Evolutionary conservation across 2,113 vertebrate species (phyloP).

Genomic region (Poeciliopsis retropinna): DNA sequence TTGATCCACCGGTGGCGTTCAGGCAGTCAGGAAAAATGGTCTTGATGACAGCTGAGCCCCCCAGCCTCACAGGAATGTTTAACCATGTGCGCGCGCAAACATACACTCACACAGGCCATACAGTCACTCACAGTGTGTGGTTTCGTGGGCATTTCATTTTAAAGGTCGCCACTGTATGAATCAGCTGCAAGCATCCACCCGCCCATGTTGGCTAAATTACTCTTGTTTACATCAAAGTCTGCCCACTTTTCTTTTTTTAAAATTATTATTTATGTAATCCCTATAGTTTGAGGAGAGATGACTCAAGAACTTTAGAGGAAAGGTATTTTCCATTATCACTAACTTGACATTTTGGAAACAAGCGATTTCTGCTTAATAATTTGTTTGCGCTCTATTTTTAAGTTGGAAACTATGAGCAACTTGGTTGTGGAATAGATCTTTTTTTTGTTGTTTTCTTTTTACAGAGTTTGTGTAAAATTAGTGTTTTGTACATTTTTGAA

Average conservation of each 20-base stretch:
- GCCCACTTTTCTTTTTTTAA: not conserved
- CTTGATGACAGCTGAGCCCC: conserved; percentile 72
- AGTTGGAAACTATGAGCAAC: not conserved
- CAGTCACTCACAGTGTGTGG: conserved; percentile 36
- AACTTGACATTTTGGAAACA: not conserved
- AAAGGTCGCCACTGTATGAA: conserved; percentile 6
- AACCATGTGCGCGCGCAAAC: conserved; percentile 39
- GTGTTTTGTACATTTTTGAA: not conserved
- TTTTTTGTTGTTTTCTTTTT: not conserved
- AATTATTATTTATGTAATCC: not conserved
- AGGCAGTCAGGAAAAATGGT: conserved; percentile 64
- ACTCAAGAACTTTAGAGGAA: conserved; percentile 29
- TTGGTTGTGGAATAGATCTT: no score
- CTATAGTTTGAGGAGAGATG: not conserved
- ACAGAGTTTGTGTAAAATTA: not conserved
- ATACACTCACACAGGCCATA: conserved; percentile 36
- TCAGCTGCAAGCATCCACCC: not conserved
- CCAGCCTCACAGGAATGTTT: conserved; percentile 70
- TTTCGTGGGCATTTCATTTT: conserved; percentile 31
- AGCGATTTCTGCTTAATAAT: not conserved
- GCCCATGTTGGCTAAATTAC: not conserved
- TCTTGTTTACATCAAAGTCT: not conserved
- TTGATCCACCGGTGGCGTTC: conserved; percentile 66
- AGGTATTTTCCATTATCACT: conserved; percentile 14
- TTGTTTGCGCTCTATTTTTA: not conserved